Base-by-base conservation (phyloP, 1,140 invertebrate species). In the Acromyrmex echinatior region DNA sequence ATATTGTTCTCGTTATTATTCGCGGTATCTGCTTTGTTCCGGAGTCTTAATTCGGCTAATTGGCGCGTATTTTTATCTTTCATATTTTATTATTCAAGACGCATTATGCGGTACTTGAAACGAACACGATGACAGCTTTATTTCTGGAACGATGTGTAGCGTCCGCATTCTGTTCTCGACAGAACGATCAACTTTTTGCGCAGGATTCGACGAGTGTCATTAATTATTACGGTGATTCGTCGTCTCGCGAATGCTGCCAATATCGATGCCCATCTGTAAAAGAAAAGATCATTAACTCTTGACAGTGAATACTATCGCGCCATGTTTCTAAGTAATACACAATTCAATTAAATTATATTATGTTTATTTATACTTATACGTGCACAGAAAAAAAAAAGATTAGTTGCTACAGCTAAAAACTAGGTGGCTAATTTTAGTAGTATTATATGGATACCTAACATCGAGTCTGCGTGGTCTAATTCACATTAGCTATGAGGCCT, bases 131-230 rank as follows among this genome's bases (percentile, higher is more conserved):
- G 70, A 86, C 74, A 81, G 76, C 88, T 92, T 92, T 90, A 90
- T 90, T 91, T 91, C 86, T 85, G 84, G 90, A 63, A 86, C 78
- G 60, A 77, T 31, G 25, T 76, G 78, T 51, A 82, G 71, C 68
- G 76, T 88, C 74, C 87, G 88, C 89, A 92, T 84, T 87, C 89
- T 78, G 77, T 85, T 71, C 82, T 78, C 66, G 86, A 62, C 82
- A 74, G 70, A 80, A 62, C 84, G 86, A 88, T 87, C 89, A 85
- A 85, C 87, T 91, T 92, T 93, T 93, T 92, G 68, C 76, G 49
- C 25, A 58, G 31, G 66, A 58, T 74, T 82, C 85, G 85, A 79
- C 78, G 85, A 90, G 77, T 87, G 60, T 51, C 80, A 87, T 90
- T 90, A 90, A 90, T 90, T 90, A 90, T 90, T 82, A 78, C 45